Base-by-base conservation (phyloP, 2,797 vertebrate genomes). In the Gallinago solitaria region DNA sequence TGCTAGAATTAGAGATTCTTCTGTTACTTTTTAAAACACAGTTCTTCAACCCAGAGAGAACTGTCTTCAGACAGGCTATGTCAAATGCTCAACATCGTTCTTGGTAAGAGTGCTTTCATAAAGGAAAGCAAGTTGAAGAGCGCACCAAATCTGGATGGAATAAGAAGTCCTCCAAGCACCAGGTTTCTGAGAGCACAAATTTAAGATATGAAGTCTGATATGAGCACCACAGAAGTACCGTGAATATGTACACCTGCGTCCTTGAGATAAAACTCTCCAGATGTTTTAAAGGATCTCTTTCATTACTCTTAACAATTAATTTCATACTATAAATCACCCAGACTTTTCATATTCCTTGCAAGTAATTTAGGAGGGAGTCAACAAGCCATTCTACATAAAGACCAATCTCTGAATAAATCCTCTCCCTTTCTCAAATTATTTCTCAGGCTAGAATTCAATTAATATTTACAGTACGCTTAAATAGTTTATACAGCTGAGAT, bases 211-310 rank as follows among this genome's bases (percentile, higher is more conserved):
- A 83, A 81, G 23, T 80, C 69, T 53, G 45, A 79, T 67, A 32
- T 13, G 91, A 87, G 80, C n/a, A 43, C 24, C 23, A 11, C 0
- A 57, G 57, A 94, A 92, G 32, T 50, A 81, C 69, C n/a, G 20
- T 50, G 47, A 84, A 47, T 39, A 39, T 39, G 39, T 14, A 39
- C 59, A 56, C 19, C 56, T 76, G 30, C 63, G 18, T 83, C 33
- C 68, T 61, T 59, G 41, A 80, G 50, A 95, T 33, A 71, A 84
- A 87, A 88, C 65, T 41, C 50, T 71, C 45, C 73, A 91, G 76
- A 35, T 74, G 45, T 91, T 91, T 71, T 94, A 89, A 91, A 95
- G 48, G 19, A 89, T 68, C 56, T 70, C 60, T 91, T 82, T 39
- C 19, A 25, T 48, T 82, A 43, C 50, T 87, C 28, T 65, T 69